Evolutionary conservation across 2,113 vertebrate species (phyloP).

Genomic region (Cheirogaleus medius): DNA sequence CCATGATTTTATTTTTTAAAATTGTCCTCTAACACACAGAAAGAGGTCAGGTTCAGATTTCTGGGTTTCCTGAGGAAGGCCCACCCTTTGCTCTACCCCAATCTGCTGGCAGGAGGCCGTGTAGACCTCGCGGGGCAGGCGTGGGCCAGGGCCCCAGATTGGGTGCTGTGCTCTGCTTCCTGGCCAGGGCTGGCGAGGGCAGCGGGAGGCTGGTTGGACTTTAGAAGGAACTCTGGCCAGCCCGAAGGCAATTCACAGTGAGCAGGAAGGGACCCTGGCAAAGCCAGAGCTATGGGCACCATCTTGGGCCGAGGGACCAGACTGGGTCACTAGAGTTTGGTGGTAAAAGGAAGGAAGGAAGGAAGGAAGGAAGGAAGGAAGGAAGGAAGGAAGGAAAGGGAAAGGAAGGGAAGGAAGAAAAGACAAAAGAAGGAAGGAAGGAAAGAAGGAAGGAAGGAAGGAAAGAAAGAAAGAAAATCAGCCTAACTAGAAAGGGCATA

Average conservation of each 20-base stretch:
- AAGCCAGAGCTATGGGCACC: not conserved
- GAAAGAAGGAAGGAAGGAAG: too few species aligned
- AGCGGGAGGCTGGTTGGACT: not conserved
- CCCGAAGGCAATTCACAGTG: not conserved
- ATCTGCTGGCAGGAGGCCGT: not conserved
- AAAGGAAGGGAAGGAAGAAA: too few species aligned
- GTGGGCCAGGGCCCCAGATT: not conserved
- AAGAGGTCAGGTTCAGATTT: not conserved
- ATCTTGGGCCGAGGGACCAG: not conserved
- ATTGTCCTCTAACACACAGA: not conserved
- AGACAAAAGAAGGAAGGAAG: too few species aligned
- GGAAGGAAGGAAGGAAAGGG: too few species aligned
- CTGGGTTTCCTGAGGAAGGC: constrained; percentile 21
- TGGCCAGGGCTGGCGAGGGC: not conserved
- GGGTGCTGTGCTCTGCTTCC: not conserved
- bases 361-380: too few species aligned
- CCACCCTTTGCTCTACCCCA: not conserved
- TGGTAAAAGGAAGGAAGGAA: not conserved
- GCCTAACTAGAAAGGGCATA: not conserved
- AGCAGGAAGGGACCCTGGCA: not conserved
- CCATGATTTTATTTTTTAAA: not conserved
- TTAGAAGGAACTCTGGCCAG: not conserved
- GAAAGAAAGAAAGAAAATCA: too few species aligned
- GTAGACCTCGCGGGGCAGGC: not conserved
- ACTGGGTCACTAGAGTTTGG: not conserved